Conservation (phyloP, 2,113 vertebrate genomes). For the Spizaetus ornatus region DNA sequence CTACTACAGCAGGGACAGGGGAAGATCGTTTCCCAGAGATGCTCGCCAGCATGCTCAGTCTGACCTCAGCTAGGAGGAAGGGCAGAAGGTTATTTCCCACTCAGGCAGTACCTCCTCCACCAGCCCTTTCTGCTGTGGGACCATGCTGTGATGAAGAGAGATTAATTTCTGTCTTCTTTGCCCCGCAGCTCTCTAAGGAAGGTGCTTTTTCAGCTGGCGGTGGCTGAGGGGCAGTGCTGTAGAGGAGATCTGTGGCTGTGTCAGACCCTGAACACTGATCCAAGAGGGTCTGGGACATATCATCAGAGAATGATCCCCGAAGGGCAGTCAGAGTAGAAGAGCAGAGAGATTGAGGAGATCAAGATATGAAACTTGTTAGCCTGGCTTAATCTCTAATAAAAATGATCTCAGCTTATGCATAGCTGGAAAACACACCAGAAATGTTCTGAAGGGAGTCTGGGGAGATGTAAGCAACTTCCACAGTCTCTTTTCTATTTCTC, state of each 20-base stretch:
- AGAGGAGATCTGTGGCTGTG: background rate
- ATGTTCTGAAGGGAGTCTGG: background rate
- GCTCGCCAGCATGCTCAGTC: background rate
- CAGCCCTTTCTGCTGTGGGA: background rate
- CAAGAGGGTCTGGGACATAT: background rate
- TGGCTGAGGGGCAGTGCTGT: background rate
- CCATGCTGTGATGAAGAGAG: background rate
- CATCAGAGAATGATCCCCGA: background rate
- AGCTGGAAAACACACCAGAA: background rate
- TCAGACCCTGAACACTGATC: background rate
- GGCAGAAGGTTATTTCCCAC: background rate
- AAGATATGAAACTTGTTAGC: background rate
- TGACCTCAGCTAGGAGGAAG: background rate
- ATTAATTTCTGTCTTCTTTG: background rate
- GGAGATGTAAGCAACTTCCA: background rate
- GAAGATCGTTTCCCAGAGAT: background rate
- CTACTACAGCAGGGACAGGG: background rate
- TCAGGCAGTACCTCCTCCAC: background rate
- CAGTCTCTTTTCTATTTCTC: background rate
- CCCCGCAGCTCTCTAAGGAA: background rate
- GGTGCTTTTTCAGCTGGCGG: background rate
- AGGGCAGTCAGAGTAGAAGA: background rate
- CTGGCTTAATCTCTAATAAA: background rate
- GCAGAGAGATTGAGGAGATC: background rate
- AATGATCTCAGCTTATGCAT: background rate